These are phyloP conservation scores for Acheta domesticus DNA, from an alignment of 2,888 invertebrate species.

Conservation along the genomic window DNA sequence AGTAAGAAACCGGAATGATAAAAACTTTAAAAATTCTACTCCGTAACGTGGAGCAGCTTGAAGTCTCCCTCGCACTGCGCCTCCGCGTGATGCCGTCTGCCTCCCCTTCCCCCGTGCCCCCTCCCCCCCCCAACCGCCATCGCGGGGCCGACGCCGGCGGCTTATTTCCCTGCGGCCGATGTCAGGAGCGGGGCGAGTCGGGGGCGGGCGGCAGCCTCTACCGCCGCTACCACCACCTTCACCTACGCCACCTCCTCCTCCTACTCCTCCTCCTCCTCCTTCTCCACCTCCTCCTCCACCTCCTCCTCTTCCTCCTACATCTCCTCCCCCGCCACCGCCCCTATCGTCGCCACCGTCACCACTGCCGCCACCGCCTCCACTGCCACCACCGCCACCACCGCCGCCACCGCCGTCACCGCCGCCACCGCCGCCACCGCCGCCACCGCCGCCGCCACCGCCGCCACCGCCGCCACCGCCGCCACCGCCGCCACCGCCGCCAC, in stretches of 20 bases:
- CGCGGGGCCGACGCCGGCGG: neutral
- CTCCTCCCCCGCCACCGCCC: too few species aligned
- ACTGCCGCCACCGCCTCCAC: neutral
- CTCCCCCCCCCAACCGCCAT: neutral
- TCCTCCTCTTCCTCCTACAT: too few species aligned
- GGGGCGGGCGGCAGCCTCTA: neutral
- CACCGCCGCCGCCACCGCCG: neutral
- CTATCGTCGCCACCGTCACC: too few species aligned
- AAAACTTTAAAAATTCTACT: too few species aligned
- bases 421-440: neutral
- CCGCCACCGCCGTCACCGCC: neutral
- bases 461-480: neutral
- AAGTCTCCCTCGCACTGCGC: too few species aligned
- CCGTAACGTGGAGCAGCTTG: too few species aligned
- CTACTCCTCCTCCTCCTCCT: neutral
- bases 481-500: neutral
- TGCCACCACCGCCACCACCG: neutral
- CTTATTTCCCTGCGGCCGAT: constrained; percentile 7
- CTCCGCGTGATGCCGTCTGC: too few species aligned
- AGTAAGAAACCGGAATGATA: too few species aligned
- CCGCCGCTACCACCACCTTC: neutral
- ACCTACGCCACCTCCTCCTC: neutral
- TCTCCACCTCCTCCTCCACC: neutral
- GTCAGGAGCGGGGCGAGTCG: neutral
- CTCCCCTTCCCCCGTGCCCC: too few species aligned